Percentiles rank a stretch among this genome's conserved stretches.
Evolutionary conservation across 2,888 invertebrate species (phyloP).

Genomic region (Melikaiella ostensackeni): DNA sequence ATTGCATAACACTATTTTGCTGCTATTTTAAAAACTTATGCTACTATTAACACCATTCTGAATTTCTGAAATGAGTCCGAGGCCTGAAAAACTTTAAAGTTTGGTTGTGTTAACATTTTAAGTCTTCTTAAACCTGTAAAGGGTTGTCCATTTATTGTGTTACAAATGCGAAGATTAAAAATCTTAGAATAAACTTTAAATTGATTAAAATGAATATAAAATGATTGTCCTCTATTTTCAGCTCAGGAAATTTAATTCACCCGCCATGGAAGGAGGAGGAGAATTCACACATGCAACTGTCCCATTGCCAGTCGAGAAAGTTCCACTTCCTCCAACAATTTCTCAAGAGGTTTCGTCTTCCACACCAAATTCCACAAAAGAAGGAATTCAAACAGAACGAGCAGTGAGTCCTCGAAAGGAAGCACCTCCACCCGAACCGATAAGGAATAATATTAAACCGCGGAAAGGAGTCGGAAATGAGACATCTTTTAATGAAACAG

Average conservation of each 20-base stretch:
- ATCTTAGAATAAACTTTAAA: no score
- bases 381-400: neutral
- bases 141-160: no score
- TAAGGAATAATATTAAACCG: neutral
- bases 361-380: neutral
- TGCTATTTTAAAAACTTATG: no score
- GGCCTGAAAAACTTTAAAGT: no score
- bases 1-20: no score
- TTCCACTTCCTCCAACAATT: neutral
- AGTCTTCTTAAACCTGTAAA: no score
- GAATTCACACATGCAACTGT: neutral
- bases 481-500: neutral
- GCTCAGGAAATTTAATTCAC: neutral
- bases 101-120: no score
- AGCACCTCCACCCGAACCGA: neutral
- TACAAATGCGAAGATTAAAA: no score
- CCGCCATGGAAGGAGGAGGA: slow-evolving; percentile 7
- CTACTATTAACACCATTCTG: no score
- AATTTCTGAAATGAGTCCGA: no score
- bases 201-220: no score
- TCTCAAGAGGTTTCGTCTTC: neutral
- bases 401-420: neutral
- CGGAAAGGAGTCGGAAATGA: slow-evolving; percentile 25
- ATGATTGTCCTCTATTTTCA: neutral
- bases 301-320: neutral